phyloP scores from a whole-genome alignment of 2,113 vertebrate genomes.

The Holacanthus passer region DNA sequence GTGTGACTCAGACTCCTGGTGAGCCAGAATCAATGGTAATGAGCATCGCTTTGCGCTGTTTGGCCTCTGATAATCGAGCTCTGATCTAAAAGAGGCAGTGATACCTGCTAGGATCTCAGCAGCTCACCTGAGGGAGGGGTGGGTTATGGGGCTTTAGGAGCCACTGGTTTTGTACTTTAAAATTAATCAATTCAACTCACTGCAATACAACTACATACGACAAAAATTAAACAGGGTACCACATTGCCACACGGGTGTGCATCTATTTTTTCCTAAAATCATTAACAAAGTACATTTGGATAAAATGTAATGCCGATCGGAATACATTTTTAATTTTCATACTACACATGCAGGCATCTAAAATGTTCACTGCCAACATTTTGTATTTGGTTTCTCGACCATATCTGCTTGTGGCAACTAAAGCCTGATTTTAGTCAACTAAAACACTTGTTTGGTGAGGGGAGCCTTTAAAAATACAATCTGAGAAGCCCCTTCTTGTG shows the following conservation, averaged over 20 bases:
- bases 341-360: neutral
- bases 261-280: too few relatives aligned
- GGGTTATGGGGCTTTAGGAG: neutral
- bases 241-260: neutral
- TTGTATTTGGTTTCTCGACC: neutral
- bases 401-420: neutral
- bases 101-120: constrained; percentile 30
- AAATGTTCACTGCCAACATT: neutral
- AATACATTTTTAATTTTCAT: neutral
- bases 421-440: neutral
- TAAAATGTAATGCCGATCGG: too few relatives aligned
- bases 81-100: constrained; percentile 43
- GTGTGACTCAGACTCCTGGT: constrained; percentile 41
- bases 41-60: constrained; percentile 55
- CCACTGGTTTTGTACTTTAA: neutral
- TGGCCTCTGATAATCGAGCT: constrained; percentile 62
- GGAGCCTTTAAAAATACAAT: neutral
- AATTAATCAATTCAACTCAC: neutral
- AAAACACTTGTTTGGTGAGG: neutral
- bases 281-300: neutral
- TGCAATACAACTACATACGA: neutral
- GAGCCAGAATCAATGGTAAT: constrained; percentile 69
- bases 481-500: neutral
- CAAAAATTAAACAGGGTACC: neutral
- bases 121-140: constrained; percentile 37